phyloP scores from a whole-genome alignment of 2,113 vertebrate species.

The Entelurus aequoreus region DNA sequence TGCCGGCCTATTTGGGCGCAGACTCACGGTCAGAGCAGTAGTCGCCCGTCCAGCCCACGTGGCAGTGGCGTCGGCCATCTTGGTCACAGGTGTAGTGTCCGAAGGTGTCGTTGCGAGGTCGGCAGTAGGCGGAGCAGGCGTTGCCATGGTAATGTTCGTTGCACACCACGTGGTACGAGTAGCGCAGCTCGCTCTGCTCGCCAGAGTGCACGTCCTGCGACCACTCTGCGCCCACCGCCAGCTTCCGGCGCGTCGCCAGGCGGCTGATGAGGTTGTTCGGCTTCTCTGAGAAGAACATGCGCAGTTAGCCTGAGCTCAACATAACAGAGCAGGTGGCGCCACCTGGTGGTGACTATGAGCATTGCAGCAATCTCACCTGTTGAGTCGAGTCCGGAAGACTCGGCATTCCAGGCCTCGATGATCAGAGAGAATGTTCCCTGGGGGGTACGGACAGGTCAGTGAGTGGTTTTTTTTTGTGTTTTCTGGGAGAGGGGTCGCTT shows the following conservation, averaged over 20 bases:
- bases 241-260: slow-evolving; percentile 67
- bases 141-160: slow-evolving; percentile 76
- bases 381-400: slow-evolving; percentile 62
- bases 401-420: slow-evolving; percentile 81
- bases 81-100: slow-evolving; percentile 75
- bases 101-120: slow-evolving; percentile 75
- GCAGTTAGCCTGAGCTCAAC: neutral
- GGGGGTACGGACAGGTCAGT: neutral
- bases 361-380: slow-evolving; percentile 66
- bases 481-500: neutral
- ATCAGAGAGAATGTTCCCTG: slow-evolving; percentile 83
- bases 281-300: slow-evolving; percentile 57
- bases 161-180: slow-evolving; percentile 82
- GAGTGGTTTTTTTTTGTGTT: too few relatives aligned
- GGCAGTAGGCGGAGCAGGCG: slow-evolving; percentile 79
- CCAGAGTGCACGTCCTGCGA: slow-evolving; percentile 72
- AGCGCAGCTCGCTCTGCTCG: slow-evolving; percentile 75
- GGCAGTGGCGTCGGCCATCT: slow-evolving; percentile 60
- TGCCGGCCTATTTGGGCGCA: neutral
- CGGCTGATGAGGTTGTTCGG: slow-evolving; percentile 79
- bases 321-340: slow-evolving; percentile 13
- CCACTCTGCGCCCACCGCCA: slow-evolving; percentile 74
- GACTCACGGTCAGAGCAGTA: slow-evolving; percentile 77
- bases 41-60: slow-evolving; percentile 74
- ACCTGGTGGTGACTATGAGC: slow-evolving; percentile 18